Conservation (phyloP, 2,888 invertebrate species). For the Spialia ferax region DNA sequence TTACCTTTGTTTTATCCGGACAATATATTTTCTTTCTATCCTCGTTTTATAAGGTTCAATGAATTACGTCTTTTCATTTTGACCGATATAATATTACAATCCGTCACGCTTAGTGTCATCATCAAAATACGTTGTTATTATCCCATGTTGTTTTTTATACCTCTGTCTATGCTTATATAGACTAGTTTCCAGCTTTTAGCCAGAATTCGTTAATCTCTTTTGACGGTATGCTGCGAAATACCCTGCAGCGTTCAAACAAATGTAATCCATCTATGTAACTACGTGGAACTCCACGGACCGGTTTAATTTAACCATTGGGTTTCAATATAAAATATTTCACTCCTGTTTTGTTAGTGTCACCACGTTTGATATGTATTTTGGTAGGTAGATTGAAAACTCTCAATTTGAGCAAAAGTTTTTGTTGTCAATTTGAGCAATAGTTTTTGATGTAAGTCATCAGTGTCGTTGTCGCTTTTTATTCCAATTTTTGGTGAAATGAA, state of each 20-base stretch:
- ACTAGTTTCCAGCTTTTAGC: background rate
- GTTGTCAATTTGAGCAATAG: too few relatives aligned
- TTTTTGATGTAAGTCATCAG: background rate
- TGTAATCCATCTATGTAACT: conserved; percentile 8
- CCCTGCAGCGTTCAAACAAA: background rate
- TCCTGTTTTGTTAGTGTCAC: background rate
- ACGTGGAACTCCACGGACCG: background rate
- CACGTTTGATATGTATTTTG: conserved; percentile 11
- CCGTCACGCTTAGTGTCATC: too few relatives aligned
- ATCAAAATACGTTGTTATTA: too few relatives aligned
- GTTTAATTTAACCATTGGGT: background rate
- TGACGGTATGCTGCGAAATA: background rate
- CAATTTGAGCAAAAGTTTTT: too few relatives aligned
- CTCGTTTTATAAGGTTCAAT: too few relatives aligned
- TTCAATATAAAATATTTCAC: conserved; percentile 5
- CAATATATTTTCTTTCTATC: too few relatives aligned
- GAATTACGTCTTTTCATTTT: too few relatives aligned
- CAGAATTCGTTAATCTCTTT: background rate
- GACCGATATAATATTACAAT: too few relatives aligned
- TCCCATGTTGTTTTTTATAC: background rate
- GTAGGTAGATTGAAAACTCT: background rate
- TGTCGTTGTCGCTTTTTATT: too few relatives aligned
- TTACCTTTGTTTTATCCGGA: too few relatives aligned
- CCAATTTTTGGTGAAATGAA: too few relatives aligned
- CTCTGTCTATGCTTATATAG: background rate